These are phyloP conservation scores for Halichondria panicea DNA, from an alignment of 37 sponge, comb jelly and placozoan genomes.

Conservation along the genomic window DNA sequence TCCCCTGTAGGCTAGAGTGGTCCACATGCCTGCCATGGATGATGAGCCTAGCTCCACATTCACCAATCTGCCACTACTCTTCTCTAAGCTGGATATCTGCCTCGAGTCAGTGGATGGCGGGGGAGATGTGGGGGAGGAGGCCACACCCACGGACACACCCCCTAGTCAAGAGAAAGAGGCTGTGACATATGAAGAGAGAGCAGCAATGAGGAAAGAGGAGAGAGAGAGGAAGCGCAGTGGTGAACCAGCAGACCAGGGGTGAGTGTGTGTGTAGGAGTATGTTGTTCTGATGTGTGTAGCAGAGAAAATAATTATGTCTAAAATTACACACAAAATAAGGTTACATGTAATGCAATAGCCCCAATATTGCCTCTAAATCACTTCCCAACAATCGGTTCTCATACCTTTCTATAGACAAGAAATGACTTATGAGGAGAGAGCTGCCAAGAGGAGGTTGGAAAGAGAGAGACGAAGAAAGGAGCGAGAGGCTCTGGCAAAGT, in stretches of 20 bases:
- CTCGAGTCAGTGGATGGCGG: neutral
- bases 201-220: conserved; percentile 44
- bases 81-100: conserved; percentile 41
- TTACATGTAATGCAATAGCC: too few relatives aligned
- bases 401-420: neutral
- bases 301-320: neutral
- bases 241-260: conserved; percentile 19
- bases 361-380: too few relatives aligned
- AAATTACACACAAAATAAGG: too few relatives aligned
- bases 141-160: neutral
- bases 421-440: conserved; percentile 70
- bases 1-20: conserved; percentile 57
- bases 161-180: conserved; percentile 16
- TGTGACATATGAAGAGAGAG: conserved; percentile 58
- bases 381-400: too few relatives aligned
- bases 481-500: conserved; percentile 55
- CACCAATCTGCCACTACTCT: conserved; percentile 44
- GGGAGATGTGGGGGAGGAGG: conserved; percentile 2
- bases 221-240: conserved; percentile 51
- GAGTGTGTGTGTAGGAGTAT: neutral
- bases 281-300: neutral
- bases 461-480: conserved; percentile 60
- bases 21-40: conserved; percentile 77
- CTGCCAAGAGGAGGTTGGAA: conserved; percentile 60
- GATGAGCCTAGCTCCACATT: conserved; percentile 67